phyloP scores from a whole-genome alignment of 2,888 invertebrate species.

The Melanchra persicariae region DNA sequence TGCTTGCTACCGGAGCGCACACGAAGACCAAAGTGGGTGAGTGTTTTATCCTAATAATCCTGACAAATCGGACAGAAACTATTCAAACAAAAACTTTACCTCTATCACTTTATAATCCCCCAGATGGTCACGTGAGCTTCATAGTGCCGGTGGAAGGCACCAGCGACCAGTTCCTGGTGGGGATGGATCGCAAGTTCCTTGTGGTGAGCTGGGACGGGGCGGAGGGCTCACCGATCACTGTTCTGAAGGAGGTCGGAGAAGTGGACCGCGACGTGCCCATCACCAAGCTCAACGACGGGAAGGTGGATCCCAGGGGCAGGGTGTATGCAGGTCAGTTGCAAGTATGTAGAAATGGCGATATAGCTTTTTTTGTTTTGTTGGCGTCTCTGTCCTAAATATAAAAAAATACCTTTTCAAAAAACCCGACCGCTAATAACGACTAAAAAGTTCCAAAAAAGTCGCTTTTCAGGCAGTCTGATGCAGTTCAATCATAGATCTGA shows the following conservation, averaged over 20 bases:
- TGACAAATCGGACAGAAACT: too few relatives aligned
- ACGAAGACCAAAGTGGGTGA: constrained; percentile 84
- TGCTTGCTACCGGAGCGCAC: constrained; percentile 85
- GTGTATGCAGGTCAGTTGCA: constrained; percentile 92
- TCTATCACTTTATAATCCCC: neutral
- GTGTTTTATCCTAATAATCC: too few relatives aligned
- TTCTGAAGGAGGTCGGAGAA: constrained; percentile 88
- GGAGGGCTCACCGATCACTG: constrained; percentile 84
- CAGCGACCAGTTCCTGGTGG: constrained; percentile 92
- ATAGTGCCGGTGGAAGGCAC: constrained; percentile 92
- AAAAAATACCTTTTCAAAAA: too few relatives aligned
- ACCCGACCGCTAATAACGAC: too few relatives aligned
- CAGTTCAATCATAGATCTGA: too few relatives aligned
- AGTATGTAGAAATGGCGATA: too few relatives aligned
- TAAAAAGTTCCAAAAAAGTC: too few relatives aligned
- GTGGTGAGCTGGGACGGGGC: constrained; percentile 93
- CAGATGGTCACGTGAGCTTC: constrained; percentile 88
- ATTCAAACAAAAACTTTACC: too few relatives aligned
- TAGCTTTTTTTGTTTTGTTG: too few relatives aligned
- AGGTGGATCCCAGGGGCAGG: constrained; percentile 94
- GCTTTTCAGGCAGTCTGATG: too few relatives aligned
- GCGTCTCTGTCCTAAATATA: too few relatives aligned
- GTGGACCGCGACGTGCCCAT: constrained; percentile 90
- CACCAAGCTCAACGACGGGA: constrained; percentile 94
- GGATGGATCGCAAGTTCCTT: constrained; percentile 91